Base-by-base conservation (phyloP, 1,140 invertebrate species). In the Ptiloglossa arizonensis region DNA sequence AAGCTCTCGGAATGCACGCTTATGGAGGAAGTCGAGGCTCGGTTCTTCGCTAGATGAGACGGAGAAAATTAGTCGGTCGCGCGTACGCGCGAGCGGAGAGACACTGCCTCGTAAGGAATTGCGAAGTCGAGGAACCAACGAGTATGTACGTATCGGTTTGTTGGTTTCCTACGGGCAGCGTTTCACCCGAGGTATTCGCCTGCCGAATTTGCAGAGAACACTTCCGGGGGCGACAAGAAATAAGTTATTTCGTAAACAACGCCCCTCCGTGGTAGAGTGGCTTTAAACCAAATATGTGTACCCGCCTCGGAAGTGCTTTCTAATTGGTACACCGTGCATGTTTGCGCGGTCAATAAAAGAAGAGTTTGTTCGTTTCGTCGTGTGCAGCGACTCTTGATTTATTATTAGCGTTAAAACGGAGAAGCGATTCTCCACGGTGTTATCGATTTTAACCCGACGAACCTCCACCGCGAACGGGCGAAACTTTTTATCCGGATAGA, bases 151-250 rank as follows among this genome's bases (percentile, higher is more conserved):
- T 52, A 72, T 82, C 41, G 80, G 72, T 83, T 66, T 69, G 63
- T 63, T 74, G 17, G 68, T 76, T 83, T 82, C 79, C 82, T 82
- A 79, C 75, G 52, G 46, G 52, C 70, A 77, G 77, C 71, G 71
- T 77, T 57, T 74, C n/a, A n/a, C n/a, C n/a, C 70, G 76, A 72
- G 77, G 69, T 80, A 85, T 85, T 71, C 80, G 73, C n/a, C n/a
- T n/a, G n/a, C 77, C 83, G 85, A 85, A 86, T 86, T 86, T 80
- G 54, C 71, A 82, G 70, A 35, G 72, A 80, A 68, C 80, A 67
- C 73, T 77, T 72, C 64, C 48, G 48, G 62, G 32, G 57, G 64
- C 41, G 8, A 57, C 72, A 79, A 72, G 54, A 74, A 83, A 82
- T 74, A 78, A 78, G 75, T 83, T 72, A 71, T 83, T 81, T 71